A percentile compares a stretch with the other conserved stretches of the same genome.
These are phyloP conservation scores for Drymonia ruficornis DNA, from an alignment of 2,888 invertebrate genomes.

Conservation along the genomic window DNA sequence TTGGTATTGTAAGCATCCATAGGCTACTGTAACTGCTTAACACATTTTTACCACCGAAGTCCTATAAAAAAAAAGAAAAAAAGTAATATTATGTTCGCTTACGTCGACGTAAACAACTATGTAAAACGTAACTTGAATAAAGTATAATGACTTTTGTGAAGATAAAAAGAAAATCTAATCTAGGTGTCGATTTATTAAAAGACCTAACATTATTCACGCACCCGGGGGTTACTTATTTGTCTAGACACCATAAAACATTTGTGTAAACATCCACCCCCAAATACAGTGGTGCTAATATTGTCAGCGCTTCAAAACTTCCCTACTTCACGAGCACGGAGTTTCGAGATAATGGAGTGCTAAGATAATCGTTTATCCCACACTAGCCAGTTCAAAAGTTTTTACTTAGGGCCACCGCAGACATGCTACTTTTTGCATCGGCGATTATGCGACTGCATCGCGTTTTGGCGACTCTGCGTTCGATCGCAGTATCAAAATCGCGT, in stretches of 20 bases:
- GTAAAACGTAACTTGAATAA: not conserved
- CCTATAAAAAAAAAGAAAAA: no score
- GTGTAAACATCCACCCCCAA: constrained; percentile 15
- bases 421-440: no score
- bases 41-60: no score
- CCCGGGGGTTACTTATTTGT: constrained; percentile 25
- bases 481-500: no score
- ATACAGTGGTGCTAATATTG: constrained; percentile 26
- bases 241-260: constrained; percentile 42
- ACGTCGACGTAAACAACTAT: no score
- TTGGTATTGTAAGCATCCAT: no score
- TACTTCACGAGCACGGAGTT: constrained; percentile 5
- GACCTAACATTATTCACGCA: constrained; percentile 16
- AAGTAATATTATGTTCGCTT: no score
- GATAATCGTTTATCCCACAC: not conserved
- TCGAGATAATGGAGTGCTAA: not conserved
- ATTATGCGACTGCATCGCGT: no score
- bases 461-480: no score
- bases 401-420: no score
- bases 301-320: constrained; percentile 26
- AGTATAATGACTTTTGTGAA: not conserved
- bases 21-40: no score
- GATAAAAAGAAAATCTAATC: not conserved
- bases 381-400: not conserved
- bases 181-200: constrained; percentile 10